These are phyloP conservation scores for Diaprepes abbreviatus DNA, from an alignment of 2,888 invertebrate species.

Conservation along the genomic window DNA sequence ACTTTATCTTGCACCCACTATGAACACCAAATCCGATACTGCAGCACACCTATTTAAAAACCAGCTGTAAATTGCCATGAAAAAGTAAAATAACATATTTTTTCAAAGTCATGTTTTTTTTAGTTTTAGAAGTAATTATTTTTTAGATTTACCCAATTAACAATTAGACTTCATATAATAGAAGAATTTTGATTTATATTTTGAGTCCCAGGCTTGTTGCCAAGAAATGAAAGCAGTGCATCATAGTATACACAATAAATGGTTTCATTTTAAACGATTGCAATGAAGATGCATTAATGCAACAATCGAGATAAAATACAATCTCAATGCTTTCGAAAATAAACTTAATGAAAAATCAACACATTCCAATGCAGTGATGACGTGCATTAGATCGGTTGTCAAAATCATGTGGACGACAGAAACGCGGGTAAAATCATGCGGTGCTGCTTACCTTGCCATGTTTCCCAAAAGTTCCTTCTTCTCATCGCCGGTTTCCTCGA, in stretches of 20 bases:
- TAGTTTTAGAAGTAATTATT: no score
- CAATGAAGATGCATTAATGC: not conserved
- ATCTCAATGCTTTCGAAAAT: not conserved
- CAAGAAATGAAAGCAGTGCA: constrained; percentile 23
- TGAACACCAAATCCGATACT: not conserved
- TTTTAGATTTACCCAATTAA: no score
- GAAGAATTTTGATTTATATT: no score
- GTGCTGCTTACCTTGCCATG: constrained; percentile 68
- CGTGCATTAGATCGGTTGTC: constrained; percentile 54
- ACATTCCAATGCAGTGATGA: constrained; percentile 34
- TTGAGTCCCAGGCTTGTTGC: not conserved
- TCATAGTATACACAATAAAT: not conserved
- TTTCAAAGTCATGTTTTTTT: no score
- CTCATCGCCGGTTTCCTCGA: constrained; percentile 71
- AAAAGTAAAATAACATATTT: not conserved
- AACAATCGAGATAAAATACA: not conserved
- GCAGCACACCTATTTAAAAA: constrained; percentile 13
- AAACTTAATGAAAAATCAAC: constrained; percentile 16
- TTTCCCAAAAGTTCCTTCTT: constrained; percentile 69
- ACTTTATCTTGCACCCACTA: constrained; percentile 14
- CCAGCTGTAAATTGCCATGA: constrained; percentile 18
- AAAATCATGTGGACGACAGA: constrained; percentile 64
- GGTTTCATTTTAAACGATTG: not conserved
- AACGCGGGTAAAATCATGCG: constrained; percentile 58
- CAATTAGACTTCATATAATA: no score